Conservation (phyloP, 2,797 vertebrate species). For the Tapera naevia region DNA sequence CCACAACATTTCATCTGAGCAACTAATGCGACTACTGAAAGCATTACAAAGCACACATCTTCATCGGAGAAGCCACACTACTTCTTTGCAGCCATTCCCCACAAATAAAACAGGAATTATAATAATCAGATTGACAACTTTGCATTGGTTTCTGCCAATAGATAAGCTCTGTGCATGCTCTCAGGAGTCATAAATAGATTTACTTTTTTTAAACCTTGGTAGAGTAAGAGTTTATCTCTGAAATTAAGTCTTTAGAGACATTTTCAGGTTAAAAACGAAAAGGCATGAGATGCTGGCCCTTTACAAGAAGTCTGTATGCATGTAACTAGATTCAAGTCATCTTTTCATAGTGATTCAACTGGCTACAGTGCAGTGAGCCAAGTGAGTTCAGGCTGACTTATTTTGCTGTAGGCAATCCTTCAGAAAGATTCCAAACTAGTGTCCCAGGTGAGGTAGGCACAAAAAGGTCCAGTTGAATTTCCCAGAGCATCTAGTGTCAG, state of each 20-base stretch:
- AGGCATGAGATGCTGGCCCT: not conserved
- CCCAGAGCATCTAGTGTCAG: not conserved
- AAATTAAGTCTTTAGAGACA: not conserved
- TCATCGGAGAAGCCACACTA: not conserved
- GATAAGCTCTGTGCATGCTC: not conserved
- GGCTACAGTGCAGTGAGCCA: not conserved
- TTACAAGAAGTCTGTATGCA: not conserved
- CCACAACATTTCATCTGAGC: constrained; percentile 58
- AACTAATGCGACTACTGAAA: constrained; percentile 56
- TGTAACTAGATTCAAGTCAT: not conserved
- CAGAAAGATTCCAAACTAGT: not conserved
- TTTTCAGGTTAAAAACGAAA: not conserved
- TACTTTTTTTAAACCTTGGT: not conserved
- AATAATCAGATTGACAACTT: not conserved
- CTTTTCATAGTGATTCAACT: not conserved
- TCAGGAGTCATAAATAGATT: not conserved
- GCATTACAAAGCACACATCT: constrained; percentile 42
- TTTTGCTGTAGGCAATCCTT: not conserved
- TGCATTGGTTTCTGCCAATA: not conserved
- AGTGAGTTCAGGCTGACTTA: not conserved
- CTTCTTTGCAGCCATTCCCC: not conserved
- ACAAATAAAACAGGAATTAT: not conserved
- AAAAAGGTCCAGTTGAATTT: not conserved
- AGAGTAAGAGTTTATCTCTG: not conserved
- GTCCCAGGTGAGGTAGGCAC: not conserved